These are phyloP conservation scores for Saturnia pavonia DNA, from an alignment of 2,888 invertebrate species.

Conservation along the genomic window DNA sequence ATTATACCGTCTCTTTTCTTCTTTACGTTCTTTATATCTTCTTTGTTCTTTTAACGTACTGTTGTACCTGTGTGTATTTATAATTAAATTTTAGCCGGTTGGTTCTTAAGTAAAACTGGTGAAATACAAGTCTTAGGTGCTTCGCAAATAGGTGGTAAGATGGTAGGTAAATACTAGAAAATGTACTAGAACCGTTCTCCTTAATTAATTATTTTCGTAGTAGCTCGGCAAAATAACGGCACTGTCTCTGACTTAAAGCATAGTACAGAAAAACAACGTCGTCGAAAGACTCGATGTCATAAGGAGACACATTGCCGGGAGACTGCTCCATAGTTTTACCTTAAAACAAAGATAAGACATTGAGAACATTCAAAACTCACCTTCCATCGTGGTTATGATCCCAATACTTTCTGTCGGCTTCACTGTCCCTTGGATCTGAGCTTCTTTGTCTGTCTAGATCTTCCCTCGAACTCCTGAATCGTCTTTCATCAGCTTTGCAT, in stretches of 20 bases:
- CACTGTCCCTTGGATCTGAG: slow-evolving; percentile 54
- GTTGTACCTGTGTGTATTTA: slow-evolving; percentile 46
- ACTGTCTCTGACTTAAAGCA: no score
- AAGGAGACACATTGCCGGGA: no score
- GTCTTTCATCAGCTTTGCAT: slow-evolving; percentile 56
- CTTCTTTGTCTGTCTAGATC: slow-evolving; percentile 54
- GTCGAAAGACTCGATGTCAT: no score
- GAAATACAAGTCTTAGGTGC: no score
- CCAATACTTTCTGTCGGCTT: slow-evolving; percentile 54
- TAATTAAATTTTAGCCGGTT: not conserved
- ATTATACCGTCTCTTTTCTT: slow-evolving; percentile 82
- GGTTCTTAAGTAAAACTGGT: no score
- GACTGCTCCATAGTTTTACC: no score
- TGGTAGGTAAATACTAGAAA: not conserved
- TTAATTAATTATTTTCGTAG: no score
- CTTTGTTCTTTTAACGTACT: slow-evolving; percentile 60
- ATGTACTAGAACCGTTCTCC: not conserved
- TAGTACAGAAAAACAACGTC: no score
- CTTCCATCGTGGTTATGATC: slow-evolving; percentile 54
- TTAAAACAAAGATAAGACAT: no score
- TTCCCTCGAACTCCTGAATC: slow-evolving; percentile 52
- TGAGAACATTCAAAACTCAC: slow-evolving; percentile 33
- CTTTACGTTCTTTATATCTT: slow-evolving; percentile 52
- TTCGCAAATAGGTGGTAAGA: no score
- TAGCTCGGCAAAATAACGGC: no score